Evolutionary conservation across 1,140 invertebrate species (phyloP), one percentile per base, ranked within the genome.

Genomic region (Drosophila gunungcola): DNA sequence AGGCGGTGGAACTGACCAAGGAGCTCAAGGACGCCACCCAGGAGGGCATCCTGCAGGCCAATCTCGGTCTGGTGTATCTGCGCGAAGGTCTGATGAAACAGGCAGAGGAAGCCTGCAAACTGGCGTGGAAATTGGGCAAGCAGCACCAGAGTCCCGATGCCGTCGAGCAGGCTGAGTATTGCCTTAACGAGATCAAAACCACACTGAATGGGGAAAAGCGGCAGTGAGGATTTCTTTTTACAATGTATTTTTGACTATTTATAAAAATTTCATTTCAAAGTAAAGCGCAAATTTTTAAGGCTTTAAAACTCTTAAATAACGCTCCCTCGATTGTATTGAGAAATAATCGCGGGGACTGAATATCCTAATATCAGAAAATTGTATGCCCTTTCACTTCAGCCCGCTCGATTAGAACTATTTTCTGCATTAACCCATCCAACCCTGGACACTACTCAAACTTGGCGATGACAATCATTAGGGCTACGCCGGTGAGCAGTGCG

Each of bases 21-120:
- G 92, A 93, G 76, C 89, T 96, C 12, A 93, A 93, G 13, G 94
- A 96, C 29, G 95, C 95, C 82, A 84, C 93, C 45, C 94, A 97
- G 56, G 93, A 97, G 64, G 95, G 96, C 7, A 93, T 95, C 2
- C 94, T 98, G 69, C 95, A 97, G 93, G 95, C 97, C 16, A 98
- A 98, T 93, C 92, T 98, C 63, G 98, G 97, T 12, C 95, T 96
- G 67, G 93, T 97, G 54, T 96, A 96, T 82, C 85, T 98, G 10
- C 94, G 96, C 81, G 95, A 95, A 91, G 94, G 95, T 27, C 89
- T 97, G 51, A 90, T 95, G 39, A 91, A 94, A 11, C 94, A 96
- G 89, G 97, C 97, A 2, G 94, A 95, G 89, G 94, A 95, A 72
- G 93, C 92, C 49, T 98, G 97, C 90, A 93, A 94, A 27, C 93